Evolutionary conservation across 2,888 invertebrate genomes (phyloP).

Genomic region (Cephus pygmeus): DNA sequence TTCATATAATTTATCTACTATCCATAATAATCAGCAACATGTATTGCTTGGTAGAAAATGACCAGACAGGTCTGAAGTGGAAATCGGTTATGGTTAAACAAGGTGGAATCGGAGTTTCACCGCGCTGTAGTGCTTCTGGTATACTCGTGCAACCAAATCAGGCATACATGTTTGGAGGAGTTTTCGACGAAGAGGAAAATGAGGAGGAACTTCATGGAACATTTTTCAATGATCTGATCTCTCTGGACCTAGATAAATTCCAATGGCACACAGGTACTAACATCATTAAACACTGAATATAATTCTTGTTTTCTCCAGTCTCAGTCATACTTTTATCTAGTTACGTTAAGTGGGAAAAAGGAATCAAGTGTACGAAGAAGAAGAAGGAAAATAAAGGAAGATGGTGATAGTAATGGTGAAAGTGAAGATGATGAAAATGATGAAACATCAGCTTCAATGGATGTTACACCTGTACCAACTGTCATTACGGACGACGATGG

Average conservation of each 20-base stretch:
- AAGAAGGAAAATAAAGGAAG: constrained; percentile 65
- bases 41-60: constrained; percentile 67
- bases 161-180: constrained; percentile 89
- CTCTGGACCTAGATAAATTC: constrained; percentile 79
- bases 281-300: constrained; percentile 14
- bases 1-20: constrained; percentile 3
- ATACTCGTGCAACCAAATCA: constrained; percentile 72
- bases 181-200: constrained; percentile 83
- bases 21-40: not conserved
- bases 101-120: constrained; percentile 73
- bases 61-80: constrained; percentile 73
- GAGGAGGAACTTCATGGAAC: constrained; percentile 83
- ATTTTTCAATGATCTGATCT: constrained; percentile 83
- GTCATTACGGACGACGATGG: constrained; percentile 81
- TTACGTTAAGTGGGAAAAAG: constrained; percentile 62
- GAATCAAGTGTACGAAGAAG: constrained; percentile 57
- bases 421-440: constrained; percentile 58
- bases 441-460: constrained; percentile 35
- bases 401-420: constrained; percentile 52
- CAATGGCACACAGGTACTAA: constrained; percentile 77
- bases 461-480: constrained; percentile 29
- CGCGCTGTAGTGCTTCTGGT: constrained; percentile 78
- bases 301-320: constrained; percentile 7
- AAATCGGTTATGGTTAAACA: constrained; percentile 79
- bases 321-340: constrained; percentile 6